Percentiles rank a stretch among this genome's conserved stretches.
Evolutionary conservation across 2,888 invertebrate genomes (phyloP).

Genomic region (Ischnura elegans): DNA sequence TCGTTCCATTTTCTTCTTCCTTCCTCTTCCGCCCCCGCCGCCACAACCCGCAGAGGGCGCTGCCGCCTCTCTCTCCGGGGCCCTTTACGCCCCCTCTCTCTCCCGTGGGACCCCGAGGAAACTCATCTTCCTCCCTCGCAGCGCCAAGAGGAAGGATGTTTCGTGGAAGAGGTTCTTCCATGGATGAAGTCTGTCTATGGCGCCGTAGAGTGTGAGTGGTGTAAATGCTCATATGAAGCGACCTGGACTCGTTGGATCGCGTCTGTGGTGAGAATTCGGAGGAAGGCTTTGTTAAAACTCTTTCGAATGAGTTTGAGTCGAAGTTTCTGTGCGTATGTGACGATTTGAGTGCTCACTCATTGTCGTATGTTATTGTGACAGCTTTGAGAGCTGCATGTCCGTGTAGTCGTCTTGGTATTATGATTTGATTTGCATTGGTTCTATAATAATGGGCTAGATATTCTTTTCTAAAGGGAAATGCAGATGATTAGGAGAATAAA

Average conservation of each 20-base stretch:
- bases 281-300: not conserved
- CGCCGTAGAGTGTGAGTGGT: not conserved
- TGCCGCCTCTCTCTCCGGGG: slow-evolving; percentile 1
- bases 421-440: too few species aligned
- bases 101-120: not conserved
- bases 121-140: not conserved
- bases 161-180: not conserved
- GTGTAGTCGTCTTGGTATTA: too few species aligned
- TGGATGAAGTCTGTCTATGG: not conserved
- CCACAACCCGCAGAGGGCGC: not conserved
- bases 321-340: too few species aligned
- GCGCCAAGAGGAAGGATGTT: not conserved
- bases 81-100: not conserved
- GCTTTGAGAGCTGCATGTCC: too few species aligned
- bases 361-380: too few species aligned
- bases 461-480: too few species aligned
- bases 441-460: too few species aligned
- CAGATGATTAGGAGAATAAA: too few species aligned
- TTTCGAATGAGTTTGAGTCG: too few species aligned
- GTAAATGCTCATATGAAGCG: not conserved
- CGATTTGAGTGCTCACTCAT: too few species aligned
- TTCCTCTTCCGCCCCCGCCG: not conserved
- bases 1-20: not conserved
- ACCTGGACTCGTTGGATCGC: not conserved
- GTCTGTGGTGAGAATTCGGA: not conserved